Conservation (phyloP, 2,113 vertebrate genomes). For the Rhizomys pruinosus region DNA sequence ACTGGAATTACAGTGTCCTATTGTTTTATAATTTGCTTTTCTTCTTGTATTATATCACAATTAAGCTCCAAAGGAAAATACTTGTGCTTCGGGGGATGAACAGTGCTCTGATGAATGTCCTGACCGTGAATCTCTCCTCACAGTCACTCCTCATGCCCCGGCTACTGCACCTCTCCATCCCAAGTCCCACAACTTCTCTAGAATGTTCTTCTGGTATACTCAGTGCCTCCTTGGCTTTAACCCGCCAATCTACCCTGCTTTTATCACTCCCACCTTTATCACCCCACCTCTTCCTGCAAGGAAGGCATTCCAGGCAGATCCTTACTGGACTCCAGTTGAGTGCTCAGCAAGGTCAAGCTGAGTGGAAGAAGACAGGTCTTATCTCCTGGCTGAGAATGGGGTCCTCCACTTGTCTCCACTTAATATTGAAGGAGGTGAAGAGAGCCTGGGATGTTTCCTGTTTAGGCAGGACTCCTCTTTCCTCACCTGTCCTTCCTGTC, state of each 20-base stretch:
- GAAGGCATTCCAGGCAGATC: background rate
- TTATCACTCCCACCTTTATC: too few relatives aligned
- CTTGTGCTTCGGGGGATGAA: background rate
- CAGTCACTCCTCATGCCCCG: background rate
- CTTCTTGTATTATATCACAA: background rate
- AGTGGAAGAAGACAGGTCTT: background rate
- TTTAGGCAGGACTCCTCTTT: constrained; percentile 71
- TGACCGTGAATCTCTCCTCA: background rate
- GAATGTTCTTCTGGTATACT: background rate
- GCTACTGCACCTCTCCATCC: background rate
- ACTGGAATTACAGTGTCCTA: background rate
- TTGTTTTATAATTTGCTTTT: constrained; percentile 28
- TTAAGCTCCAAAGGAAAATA: background rate
- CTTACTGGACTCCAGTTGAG: background rate
- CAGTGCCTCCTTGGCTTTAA: background rate
- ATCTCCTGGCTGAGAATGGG: background rate
- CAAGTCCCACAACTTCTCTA: background rate
- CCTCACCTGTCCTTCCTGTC: constrained; percentile 72
- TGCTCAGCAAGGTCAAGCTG: background rate
- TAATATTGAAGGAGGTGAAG: constrained; percentile 58
- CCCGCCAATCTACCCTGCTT: background rate
- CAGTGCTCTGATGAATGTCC: background rate
- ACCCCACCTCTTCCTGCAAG: background rate
- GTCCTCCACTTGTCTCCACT: background rate
- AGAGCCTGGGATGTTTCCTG: constrained; percentile 67